These are phyloP conservation scores for Apotomis turbidana DNA, from an alignment of 2,888 invertebrate species.

Conservation along the genomic window DNA sequence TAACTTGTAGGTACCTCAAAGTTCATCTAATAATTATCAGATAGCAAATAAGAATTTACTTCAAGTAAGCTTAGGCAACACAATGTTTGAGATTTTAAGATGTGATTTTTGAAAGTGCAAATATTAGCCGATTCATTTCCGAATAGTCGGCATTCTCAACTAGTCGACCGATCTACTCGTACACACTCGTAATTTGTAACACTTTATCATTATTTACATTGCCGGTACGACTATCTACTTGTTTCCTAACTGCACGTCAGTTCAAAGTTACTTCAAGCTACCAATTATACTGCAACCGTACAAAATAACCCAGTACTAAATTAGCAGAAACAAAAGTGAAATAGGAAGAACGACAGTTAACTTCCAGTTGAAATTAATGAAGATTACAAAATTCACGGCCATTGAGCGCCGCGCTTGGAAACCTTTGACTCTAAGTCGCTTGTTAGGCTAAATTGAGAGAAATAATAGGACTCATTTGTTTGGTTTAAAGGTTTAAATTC, in stretches of 20 bases:
- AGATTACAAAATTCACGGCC: slow-evolving; percentile 83
- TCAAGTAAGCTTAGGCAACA: no score
- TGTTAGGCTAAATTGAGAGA: slow-evolving; percentile 83
- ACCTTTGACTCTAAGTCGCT: slow-evolving; percentile 80
- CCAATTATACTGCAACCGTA: not conserved
- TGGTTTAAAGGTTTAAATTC: slow-evolving; percentile 74
- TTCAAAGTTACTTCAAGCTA: not conserved
- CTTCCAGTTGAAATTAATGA: slow-evolving; percentile 80
- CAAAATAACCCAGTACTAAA: slow-evolving; percentile 51
- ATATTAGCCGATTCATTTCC: no score
- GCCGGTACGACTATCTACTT: not conserved
- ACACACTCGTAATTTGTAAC: no score
- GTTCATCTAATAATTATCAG: no score
- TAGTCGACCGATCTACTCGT: no score
- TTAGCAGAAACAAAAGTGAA: slow-evolving; percentile 65
- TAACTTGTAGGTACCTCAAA: no score
- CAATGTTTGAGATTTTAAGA: no score
- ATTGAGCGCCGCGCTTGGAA: slow-evolving; percentile 79
- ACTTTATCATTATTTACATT: no score
- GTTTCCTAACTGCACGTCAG: not conserved
- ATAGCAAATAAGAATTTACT: no score
- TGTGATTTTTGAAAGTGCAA: no score
- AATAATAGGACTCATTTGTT: slow-evolving; percentile 82
- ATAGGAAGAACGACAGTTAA: slow-evolving; percentile 68
- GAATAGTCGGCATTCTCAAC: no score